A percentile compares a stretch with the other conserved stretches of the same genome.
Evolutionary conservation across 2,888 invertebrate genomes (phyloP).

Genomic region (Parnassius mnemosyne): DNA sequence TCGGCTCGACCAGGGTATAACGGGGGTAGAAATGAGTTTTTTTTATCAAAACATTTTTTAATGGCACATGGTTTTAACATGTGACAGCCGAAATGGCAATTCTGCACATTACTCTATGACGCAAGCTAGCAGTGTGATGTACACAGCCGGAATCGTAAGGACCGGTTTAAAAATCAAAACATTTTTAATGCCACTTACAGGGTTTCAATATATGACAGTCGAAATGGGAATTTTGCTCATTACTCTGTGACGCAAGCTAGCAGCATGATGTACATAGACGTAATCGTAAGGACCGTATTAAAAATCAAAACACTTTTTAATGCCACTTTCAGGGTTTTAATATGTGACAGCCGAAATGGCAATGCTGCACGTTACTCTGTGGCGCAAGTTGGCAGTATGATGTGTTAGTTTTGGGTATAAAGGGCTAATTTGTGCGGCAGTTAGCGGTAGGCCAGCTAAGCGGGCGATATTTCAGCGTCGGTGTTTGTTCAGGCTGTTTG

Average conservation of each 20-base stretch:
- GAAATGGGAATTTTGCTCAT: neutral
- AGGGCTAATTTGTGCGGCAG: constrained; percentile 51
- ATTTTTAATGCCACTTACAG: too few relatives aligned
- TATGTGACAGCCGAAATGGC: too few relatives aligned
- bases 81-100: neutral
- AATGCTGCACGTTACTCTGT: constrained; percentile 11
- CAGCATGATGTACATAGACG: constrained; percentile 32
- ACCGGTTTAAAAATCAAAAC: too few relatives aligned
- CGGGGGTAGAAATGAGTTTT: too few relatives aligned
- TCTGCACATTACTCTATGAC: constrained; percentile 13
- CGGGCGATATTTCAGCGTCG: constrained; percentile 47
- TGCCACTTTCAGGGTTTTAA: too few relatives aligned
- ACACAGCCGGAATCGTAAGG: too few relatives aligned
- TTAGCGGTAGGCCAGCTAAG: constrained; percentile 46
- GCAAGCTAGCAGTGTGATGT: constrained; percentile 34
- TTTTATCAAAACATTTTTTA: too few relatives aligned
- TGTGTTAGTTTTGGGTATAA: constrained; percentile 48
- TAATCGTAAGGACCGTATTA: too few relatives aligned
- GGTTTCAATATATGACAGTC: too few relatives aligned
- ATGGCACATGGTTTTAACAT: too few relatives aligned
- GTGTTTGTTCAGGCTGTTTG: constrained; percentile 55
- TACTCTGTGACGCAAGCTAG: constrained; percentile 20
- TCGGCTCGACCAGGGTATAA: too few relatives aligned
- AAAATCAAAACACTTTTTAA: too few relatives aligned
- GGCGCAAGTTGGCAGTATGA: constrained; percentile 31